Evolutionary conservation across 1,140 invertebrate genomes (phyloP).

Genomic region (Lanistes nyassanus): DNA sequence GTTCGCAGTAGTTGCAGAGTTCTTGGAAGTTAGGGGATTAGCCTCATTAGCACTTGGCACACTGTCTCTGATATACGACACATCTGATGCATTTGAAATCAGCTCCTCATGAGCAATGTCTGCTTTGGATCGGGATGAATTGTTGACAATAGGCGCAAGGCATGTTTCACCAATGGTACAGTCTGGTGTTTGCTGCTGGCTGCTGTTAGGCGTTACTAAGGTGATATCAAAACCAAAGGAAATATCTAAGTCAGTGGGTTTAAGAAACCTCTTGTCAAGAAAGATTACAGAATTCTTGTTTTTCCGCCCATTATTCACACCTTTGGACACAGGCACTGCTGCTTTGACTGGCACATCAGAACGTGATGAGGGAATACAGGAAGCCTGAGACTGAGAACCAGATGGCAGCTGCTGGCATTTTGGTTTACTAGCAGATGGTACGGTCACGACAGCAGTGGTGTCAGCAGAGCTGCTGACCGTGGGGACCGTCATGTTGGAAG

Average conservation of each 20-base stretch:
- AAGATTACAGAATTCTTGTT: constrained; percentile 52
- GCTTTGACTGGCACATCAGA: neutral
- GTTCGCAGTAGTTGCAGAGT: neutral
- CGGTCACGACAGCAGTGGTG: too few relatives aligned
- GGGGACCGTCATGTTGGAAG: constrained; percentile 18
- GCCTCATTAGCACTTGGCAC: neutral
- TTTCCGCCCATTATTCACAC: constrained; percentile 28
- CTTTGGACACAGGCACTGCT: constrained; percentile 23
- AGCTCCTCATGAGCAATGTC: too few relatives aligned
- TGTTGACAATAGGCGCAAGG: neutral
- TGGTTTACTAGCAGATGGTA: neutral
- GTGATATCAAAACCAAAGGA: constrained; percentile 50
- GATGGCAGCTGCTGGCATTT: neutral
- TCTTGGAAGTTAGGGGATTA: neutral
- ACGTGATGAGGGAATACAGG: neutral
- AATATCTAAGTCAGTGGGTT: constrained; percentile 43
- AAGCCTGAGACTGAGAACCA: neutral
- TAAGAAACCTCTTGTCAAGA: constrained; percentile 46
- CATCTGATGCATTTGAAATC: neutral
- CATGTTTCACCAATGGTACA: neutral
- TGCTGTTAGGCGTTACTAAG: neutral
- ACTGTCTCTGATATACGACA: neutral
- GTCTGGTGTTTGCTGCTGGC: too few relatives aligned
- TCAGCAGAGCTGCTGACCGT: neutral
- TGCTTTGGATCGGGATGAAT: neutral